Evolutionary conservation across 2,113 vertebrate species (phyloP), one percentile per base, ranked within the genome.

Genomic region (Seriola rivoliana): DNA sequence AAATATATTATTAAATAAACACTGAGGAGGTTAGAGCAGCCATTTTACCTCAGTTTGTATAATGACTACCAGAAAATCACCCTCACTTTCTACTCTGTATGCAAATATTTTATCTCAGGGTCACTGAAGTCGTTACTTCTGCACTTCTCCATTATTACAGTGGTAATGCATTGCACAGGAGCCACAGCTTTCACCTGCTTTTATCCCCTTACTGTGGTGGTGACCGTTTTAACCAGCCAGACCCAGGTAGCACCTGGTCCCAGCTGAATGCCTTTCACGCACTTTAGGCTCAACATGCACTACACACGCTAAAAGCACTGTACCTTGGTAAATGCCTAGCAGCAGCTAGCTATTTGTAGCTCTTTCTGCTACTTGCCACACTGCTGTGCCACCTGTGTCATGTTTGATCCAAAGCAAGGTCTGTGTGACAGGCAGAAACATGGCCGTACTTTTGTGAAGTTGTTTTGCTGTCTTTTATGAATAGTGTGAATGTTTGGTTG

Each of bases 381-480:
- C n/a, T 71, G 73, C 78, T 50, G 68, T 84, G 75, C 88, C 91
- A 93, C 92, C 90, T 92, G 93, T 92, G 91, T 88, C 83, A 54
- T 76, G 59, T 90, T 91, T 89, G 68, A 89, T 92, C 81, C 77
- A 71, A 59, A 75, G 66, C 71, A 62, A 81, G 80, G 87, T 84
- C 65, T 66, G 77, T 75, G 66, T 77, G 55, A 59, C 57, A 32
- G 84, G 59, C 82, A 57, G 19, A 77, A 68, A 65, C 59, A 34
- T n/a, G 29, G 12, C 55, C 23, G 29, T 2, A 13, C 38, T 38
- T 75, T 75, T 52, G 38, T 78, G 17, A 75, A 50, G 48, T 80
- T 80, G 78, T 85, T 78, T 85, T 88, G 80, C 77, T 71, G 58
- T 79, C 80, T 86, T 89, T 84, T 38, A 58, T 86, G 70, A 84